Conservation (phyloP, 2,113 vertebrate genomes). For the Lynx canadensis region DNA sequence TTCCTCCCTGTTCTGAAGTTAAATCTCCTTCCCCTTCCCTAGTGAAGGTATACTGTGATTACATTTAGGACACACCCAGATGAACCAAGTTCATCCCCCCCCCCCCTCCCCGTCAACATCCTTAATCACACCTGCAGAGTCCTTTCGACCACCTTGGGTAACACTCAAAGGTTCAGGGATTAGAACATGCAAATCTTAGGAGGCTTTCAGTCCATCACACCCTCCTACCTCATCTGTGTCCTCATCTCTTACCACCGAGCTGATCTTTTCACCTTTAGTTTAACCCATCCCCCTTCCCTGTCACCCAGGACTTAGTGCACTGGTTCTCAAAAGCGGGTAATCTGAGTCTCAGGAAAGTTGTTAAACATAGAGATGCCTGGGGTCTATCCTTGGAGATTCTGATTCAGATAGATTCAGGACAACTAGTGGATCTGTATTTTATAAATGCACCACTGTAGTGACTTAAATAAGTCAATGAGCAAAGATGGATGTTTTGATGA, state of each 20-base stretch:
- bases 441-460: background rate
- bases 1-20: background rate
- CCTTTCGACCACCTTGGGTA: background rate
- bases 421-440: background rate
- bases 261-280: background rate
- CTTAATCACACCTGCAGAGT: background rate
- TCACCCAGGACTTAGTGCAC: background rate
- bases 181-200: background rate
- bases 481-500: background rate
- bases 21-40: background rate
- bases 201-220: background rate
- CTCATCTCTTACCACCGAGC: background rate
- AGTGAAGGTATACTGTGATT: background rate
- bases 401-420: background rate
- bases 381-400: background rate
- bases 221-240: background rate
- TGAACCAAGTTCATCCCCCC: background rate
- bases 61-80: background rate
- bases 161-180: background rate
- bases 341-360: background rate
- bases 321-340: background rate
- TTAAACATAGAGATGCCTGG: background rate
- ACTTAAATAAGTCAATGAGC: background rate
- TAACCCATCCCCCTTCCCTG: background rate
- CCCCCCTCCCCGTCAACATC: background rate